Base-by-base conservation (phyloP, 1,140 invertebrate species). In the Dreissena rostriformis region DNA sequence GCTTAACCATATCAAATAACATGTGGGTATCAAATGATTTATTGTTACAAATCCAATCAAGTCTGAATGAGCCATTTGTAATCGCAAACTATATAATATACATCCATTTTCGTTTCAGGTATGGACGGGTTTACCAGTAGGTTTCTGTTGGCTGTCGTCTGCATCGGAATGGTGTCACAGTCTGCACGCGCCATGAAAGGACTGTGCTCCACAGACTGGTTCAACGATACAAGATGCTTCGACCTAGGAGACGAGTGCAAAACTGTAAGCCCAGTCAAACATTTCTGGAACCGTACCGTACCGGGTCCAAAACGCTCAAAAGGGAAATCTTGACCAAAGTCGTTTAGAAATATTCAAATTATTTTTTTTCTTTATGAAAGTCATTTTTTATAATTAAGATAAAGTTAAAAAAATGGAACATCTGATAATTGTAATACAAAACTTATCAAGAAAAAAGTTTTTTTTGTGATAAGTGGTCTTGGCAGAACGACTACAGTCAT, bases 131-230 rank as follows among this genome's bases (percentile, higher is more conserved):
- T 39, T 39, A 39, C 8, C 39, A 39, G 2, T 39, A 39, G 8
- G 14, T 12, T 67, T 14, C 22, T 67, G 4, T 15, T 67, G 15
- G 14, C 14, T 24, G 7, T 67, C 24, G 19, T 67, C 24, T 24
- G 14, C 19, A 22, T 67, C 15, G 11, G 66, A 11, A 15, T 53
- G 12, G 12, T 67, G n/a, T 4, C 67, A 5, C 29, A 77, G 22
- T 22, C n/a, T 15, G 39, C 75, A 11, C 10, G 26, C 24, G 75
- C 75, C 0, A 77, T 77, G 75, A 67, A 77, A 22, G 75, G 75
- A 22, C 75, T 77, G 7, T 77, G 75, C 26, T 77, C 75, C 5
- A 77, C 75, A 10, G 12, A 77, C 49, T 77, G 75, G 75, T 77
- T 67, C 28, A 0, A 57, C 52, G 52, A 1, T 29, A 51, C 19